phyloP scores from a whole-genome alignment of 2,888 invertebrate genomes.

The Panopea generosa region DNA sequence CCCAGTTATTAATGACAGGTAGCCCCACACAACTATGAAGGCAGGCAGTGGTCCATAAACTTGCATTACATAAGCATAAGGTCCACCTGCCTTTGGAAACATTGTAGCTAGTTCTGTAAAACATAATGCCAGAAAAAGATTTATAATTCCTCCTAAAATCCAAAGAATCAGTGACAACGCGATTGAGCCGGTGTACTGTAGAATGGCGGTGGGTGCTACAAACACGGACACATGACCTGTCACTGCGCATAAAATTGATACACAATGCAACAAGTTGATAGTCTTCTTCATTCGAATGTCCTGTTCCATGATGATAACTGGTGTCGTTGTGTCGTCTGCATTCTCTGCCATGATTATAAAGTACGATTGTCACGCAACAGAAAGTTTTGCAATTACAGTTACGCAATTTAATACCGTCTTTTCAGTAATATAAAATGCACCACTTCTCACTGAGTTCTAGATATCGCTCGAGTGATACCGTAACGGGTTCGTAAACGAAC shows the following conservation, averaged over 20 bases:
- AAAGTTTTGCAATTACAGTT: no score
- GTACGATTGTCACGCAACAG: no score
- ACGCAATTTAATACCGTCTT: no score
- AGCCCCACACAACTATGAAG: conserved; percentile 87
- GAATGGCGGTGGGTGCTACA: conserved; percentile 98
- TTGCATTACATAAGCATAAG: conserved; percentile 89
- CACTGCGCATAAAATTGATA: conserved; percentile 77
- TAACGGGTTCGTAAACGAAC: no score
- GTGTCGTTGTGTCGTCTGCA: no score
- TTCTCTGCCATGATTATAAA: no score
- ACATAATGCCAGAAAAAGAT: conserved; percentile 87
- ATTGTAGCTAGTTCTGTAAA: conserved; percentile 93
- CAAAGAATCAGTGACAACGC: conserved; percentile 97
- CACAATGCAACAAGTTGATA: conserved; percentile 75
- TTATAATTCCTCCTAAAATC: conserved; percentile 96
- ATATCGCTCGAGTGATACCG: no score
- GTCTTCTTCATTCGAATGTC: conserved; percentile 71
- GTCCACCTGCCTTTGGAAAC: conserved; percentile 92
- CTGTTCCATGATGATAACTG: conserved; percentile 16
- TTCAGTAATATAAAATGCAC: no score
- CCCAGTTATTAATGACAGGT: conserved; percentile 80
- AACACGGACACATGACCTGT: conserved; percentile 89
- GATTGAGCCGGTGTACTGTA: conserved; percentile 94
- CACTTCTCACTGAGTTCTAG: no score
- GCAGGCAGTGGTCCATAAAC: conserved; percentile 86